Conservation (phyloP, 1,140 invertebrate genomes). For the Harpegnathos saltator region DNA sequence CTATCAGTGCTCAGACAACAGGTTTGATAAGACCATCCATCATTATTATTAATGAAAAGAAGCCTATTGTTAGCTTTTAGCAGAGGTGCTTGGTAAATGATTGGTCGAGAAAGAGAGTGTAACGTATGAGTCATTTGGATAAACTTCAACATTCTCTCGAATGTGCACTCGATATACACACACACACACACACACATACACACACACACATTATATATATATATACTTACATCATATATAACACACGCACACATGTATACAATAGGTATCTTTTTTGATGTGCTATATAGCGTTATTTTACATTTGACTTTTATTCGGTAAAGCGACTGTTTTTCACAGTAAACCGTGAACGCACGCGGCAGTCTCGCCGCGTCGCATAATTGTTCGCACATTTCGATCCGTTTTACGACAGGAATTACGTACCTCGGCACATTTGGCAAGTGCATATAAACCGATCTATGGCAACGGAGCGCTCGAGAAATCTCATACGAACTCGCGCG, state of each 20-base stretch:
- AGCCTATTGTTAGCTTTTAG: not conserved
- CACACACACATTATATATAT: no score
- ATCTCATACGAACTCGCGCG: no score
- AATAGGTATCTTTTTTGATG: not conserved
- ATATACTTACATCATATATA: not conserved
- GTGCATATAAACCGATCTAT: not conserved
- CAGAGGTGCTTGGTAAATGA: not conserved
- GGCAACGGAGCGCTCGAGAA: not conserved
- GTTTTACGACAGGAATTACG: not conserved
- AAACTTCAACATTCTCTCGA: no score
- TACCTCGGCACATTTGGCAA: no score
- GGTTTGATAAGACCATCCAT: conserved; percentile 3
- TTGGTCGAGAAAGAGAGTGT: not conserved
- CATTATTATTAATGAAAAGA: conserved; percentile 7
- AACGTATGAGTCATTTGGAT: not conserved
- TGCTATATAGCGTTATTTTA: conserved; percentile 49
- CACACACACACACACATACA: not conserved
- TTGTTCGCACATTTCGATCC: not conserved
- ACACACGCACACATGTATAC: no score
- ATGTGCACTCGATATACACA: not conserved
- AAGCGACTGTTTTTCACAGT: not conserved
- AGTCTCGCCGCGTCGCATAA: no score
- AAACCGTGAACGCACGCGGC: not conserved
- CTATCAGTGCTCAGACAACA: not conserved
- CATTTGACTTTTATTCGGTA: not conserved